Conservation (phyloP, 2,888 invertebrate species). For the Tetheella fluctuosa region DNA sequence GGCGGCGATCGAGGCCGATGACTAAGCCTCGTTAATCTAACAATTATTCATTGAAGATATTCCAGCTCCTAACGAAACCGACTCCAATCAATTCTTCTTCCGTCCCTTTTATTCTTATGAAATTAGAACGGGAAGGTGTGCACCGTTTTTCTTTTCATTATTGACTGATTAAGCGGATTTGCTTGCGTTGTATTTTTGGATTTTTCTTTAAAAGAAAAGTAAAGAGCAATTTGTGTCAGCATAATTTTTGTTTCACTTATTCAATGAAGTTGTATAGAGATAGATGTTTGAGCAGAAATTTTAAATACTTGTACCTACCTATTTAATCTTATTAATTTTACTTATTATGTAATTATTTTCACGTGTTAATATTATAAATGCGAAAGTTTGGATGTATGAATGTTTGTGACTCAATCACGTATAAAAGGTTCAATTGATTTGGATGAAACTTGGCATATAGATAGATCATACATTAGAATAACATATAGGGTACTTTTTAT, state of each 20-base stretch:
- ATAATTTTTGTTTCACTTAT: neutral
- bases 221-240: neutral
- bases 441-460: too few species aligned
- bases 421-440: too few species aligned
- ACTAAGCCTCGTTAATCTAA: conserved; percentile 78
- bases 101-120: conserved; percentile 28
- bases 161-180: conserved; percentile 2
- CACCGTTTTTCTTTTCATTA: neutral
- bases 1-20: conserved; percentile 67
- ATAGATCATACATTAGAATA: too few species aligned
- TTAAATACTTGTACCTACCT: neutral
- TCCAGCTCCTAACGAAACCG: conserved; percentile 35
- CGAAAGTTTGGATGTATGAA: too few species aligned
- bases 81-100: conserved; percentile 42
- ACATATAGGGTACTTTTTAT: too few species aligned
- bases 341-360: too few species aligned
- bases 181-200: neutral
- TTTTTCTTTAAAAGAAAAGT: neutral
- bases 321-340: too few species aligned
- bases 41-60: conserved; percentile 78
- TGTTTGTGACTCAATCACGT: too few species aligned
- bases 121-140: neutral
- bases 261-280: neutral
- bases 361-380: too few species aligned
- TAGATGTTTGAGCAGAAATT: neutral